phyloP scores from a whole-genome alignment of 2,113 vertebrate genomes.

The Tauraco erythrolophus region DNA sequence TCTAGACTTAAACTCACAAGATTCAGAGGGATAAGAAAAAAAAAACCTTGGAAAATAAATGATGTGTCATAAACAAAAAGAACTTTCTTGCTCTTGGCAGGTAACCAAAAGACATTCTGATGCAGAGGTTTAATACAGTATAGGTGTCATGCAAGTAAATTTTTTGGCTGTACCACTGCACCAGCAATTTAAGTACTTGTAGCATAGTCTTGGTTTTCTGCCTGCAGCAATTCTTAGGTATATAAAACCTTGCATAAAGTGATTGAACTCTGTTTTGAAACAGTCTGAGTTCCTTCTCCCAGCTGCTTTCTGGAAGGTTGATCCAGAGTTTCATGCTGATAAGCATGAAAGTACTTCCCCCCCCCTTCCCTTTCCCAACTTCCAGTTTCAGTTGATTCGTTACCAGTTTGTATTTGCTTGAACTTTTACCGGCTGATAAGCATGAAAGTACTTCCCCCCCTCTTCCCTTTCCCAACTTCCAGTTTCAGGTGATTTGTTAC shows the following conservation, averaged over 20 bases:
- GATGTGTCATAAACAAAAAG: not conserved
- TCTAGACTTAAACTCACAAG: not conserved
- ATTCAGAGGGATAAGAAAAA: not conserved
- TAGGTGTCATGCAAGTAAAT: not conserved
- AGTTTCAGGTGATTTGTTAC: not conserved
- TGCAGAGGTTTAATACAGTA: not conserved
- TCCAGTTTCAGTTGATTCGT: not conserved
- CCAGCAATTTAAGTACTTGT: not conserved
- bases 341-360: not conserved
- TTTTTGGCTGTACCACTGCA: not conserved
- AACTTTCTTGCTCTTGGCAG: not conserved
- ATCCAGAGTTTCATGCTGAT: not conserved
- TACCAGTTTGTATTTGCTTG: not conserved
- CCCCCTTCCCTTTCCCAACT: not conserved
- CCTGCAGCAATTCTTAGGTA: not conserved
- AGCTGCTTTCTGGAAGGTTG: not conserved
- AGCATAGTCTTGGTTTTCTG: not conserved
- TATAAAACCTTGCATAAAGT: not conserved
- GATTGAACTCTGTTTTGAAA: not conserved
- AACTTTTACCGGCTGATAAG: not conserved
- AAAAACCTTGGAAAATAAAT: not conserved
- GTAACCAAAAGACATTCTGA: not conserved
- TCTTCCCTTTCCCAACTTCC: not conserved
- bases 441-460: not conserved
- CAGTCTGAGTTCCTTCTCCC: not conserved